Conservation (phyloP, 2,113 vertebrate species). For the Camelus bactrianus region DNA sequence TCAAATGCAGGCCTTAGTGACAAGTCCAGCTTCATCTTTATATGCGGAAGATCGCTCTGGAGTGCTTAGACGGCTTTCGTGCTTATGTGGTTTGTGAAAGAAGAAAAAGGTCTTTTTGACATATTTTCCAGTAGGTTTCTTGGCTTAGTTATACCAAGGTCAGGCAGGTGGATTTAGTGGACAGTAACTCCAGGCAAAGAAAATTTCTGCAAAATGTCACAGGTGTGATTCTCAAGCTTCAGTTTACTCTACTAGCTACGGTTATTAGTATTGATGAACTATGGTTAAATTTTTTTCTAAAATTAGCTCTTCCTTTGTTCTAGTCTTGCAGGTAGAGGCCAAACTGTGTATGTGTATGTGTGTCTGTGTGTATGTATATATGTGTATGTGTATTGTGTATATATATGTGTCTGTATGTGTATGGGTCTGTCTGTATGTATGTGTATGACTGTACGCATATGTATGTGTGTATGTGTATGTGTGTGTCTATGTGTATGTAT, state of each 20-base stretch:
- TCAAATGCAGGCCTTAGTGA: not conserved
- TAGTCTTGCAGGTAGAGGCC: not conserved
- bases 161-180: not conserved
- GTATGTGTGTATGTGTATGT: not conserved
- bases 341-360: not conserved
- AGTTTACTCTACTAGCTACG: not conserved
- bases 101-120: not conserved
- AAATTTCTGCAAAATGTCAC: not conserved
- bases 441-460: not conserved
- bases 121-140: not conserved
- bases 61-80: not conserved
- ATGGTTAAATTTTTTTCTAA: not conserved
- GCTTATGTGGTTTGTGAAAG: not conserved
- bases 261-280: not conserved
- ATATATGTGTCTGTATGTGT: not conserved
- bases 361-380: not conserved
- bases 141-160: not conserved
- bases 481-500: not conserved
- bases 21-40: not conserved
- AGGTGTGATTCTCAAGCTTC: not conserved
- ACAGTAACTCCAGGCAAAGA: not conserved
- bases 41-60: not conserved
- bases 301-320: not conserved
- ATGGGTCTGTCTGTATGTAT: not conserved
- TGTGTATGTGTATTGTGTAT: not conserved